Evolutionary conservation across 2,113 vertebrate species (phyloP), one percentile per base, ranked within the genome.

Genomic region (Maccullochella peelii): DNA sequence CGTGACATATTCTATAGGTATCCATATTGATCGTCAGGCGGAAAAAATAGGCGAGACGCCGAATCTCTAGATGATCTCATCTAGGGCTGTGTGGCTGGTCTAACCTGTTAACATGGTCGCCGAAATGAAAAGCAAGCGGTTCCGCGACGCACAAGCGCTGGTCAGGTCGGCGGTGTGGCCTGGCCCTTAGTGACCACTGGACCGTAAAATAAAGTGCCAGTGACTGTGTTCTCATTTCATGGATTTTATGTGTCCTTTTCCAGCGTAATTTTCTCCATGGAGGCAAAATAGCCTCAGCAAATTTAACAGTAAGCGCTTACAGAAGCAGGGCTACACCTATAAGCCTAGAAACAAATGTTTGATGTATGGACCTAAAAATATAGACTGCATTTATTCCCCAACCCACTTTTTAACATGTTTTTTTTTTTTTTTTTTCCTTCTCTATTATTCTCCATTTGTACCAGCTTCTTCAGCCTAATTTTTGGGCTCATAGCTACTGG

Each of bases 321-420:
- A 88, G 68, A 61, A 77, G 66, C 59, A 77, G 61, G 54, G 27
- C 49, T 83, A 21, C 47, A 77, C 52, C 25, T 63, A 61, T 83
- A 66, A 61, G 36, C 75, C 67, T 27, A 66, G 74, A 67, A 80
- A 70, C 0, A 36, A 72, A 79, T 61, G 66, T 71, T 58, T 83
- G 69, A 80, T 76, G 38, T 18, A 75, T 67, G 36, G 42, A 55
- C 38, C 57, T 70, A 62, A 80, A 89, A 86, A 77, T 68, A 84
- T 8, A 57, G 68, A 58, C 42, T 11, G n/a, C 14, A 49, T 84
- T 84, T 67, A 80, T 90, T 66, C 78, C 70, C 63, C 76, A 76
- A 25, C 72, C 61, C 57, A 62, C 50, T 57, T 82, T 38, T 72
- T 40, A 15, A 42, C 25, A 18, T 52, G 16, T 20, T 67, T 68